Conservation (phyloP, 2,888 invertebrate species). For the Chydorus sphaericus region DNA sequence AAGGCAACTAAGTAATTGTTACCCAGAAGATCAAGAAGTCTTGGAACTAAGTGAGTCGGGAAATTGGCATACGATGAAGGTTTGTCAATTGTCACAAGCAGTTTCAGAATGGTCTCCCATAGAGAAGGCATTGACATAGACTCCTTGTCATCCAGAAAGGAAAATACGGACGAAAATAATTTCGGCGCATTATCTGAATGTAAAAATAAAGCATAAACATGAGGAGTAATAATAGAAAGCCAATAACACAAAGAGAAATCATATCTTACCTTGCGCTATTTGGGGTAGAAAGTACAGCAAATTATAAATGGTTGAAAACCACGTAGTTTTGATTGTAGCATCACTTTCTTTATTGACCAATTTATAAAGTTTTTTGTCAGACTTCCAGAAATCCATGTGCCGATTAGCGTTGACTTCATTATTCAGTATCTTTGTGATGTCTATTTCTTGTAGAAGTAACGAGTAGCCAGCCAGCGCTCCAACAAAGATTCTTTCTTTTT, state of each 20-base stretch:
- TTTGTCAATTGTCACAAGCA: constrained; percentile 42
- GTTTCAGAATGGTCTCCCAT: constrained; percentile 57
- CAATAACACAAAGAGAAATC: neutral
- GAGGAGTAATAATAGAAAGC: neutral
- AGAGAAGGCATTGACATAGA: constrained; percentile 46
- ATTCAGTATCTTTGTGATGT: neutral
- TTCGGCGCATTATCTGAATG: constrained; percentile 27
- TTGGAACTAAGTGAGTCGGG: constrained; percentile 55
- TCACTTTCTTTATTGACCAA: neutral
- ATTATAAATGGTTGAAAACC: constrained; percentile 48
- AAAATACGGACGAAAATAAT: constrained; percentile 42
- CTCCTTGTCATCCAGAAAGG: constrained; percentile 51
- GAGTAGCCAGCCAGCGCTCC: constrained; percentile 8
- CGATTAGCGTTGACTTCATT: neutral
- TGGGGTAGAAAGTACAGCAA: constrained; percentile 41
- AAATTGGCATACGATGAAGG: constrained; percentile 55
- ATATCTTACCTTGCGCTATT: constrained; percentile 35
- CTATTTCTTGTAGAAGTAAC: neutral
- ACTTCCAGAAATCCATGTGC: neutral
- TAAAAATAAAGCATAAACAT: neutral
- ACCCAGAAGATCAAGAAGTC: constrained; percentile 47
- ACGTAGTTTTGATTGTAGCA: constrained; percentile 32
- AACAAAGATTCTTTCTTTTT: neutral
- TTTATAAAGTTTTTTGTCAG: constrained; percentile 6
- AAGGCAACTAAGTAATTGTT: constrained; percentile 60